A percentile compares a stretch with the other conserved stretches of the same genome.
phyloP scores from a whole-genome alignment of 2,113 vertebrate species.

The Stegastes partitus region DNA sequence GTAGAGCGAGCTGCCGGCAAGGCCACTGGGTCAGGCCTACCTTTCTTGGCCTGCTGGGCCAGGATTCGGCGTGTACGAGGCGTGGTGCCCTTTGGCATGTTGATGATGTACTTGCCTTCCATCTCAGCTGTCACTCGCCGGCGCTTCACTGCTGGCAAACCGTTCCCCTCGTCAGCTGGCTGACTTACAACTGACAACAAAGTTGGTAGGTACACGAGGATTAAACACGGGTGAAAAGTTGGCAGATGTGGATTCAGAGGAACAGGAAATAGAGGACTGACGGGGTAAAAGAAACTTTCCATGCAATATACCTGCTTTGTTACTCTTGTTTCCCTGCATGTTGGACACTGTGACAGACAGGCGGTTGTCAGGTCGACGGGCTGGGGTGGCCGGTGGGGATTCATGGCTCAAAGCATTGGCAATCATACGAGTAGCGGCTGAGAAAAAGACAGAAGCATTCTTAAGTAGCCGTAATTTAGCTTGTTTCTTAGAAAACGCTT shows the following conservation, averaged over 20 bases:
- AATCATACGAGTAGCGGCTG: conserved; percentile 96
- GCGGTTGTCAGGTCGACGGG: conserved; percentile 87
- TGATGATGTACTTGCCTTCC: conserved; percentile 97
- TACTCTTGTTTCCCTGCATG: conserved; percentile 84
- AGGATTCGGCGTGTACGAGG: conserved; percentile 92
- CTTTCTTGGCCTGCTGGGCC: conserved; percentile 92
- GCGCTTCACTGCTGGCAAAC: conserved; percentile 82
- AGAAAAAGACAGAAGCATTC: conserved; percentile 6
- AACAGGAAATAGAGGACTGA: background rate
- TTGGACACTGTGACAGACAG: conserved; percentile 95
- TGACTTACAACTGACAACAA: conserved; percentile 75
- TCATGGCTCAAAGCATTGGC: conserved; percentile 92
- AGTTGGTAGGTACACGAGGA: conserved; percentile 1
- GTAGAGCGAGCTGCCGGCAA: conserved; percentile 30
- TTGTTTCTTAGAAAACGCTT: background rate
- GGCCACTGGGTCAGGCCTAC: conserved; percentile 82
- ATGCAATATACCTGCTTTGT: conserved; percentile 85
- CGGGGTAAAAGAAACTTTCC: background rate
- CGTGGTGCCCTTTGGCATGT: conserved; percentile 97
- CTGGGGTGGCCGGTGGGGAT: conserved; percentile 88
- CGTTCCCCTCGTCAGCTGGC: conserved; percentile 80
- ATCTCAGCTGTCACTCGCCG: conserved; percentile 94
- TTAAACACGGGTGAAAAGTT: background rate
- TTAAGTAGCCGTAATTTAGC: background rate
- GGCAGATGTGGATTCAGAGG: background rate